Conservation (phyloP, 23 tunicate species). For the Pegea sp. region DNA sequence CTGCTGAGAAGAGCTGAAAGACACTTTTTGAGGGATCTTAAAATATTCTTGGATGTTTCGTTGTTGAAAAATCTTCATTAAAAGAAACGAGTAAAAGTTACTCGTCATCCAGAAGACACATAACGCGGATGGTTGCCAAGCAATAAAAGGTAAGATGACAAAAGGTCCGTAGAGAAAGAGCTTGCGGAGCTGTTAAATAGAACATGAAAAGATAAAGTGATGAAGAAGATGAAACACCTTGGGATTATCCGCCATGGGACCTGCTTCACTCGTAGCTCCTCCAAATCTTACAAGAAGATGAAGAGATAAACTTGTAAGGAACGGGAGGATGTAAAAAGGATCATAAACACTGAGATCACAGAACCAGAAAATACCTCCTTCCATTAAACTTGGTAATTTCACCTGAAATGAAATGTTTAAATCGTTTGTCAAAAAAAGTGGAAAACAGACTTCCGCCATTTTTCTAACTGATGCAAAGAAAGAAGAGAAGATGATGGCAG, state of each 20-base stretch:
- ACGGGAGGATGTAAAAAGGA: conserved; percentile 45
- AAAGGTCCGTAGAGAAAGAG: conserved; percentile 35
- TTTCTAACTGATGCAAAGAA: conserved; percentile 51
- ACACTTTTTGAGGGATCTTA: not conserved
- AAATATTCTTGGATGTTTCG: not conserved
- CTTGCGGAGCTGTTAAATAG: conserved; percentile 15
- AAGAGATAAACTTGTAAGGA: conserved; percentile 22
- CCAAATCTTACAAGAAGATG: conserved; percentile 39
- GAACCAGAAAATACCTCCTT: conserved; percentile 66
- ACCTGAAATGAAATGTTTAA: conserved; percentile 4
- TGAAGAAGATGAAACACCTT: conserved; percentile 2
- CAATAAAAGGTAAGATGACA: conserved; percentile 20
- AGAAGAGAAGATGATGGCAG: conserved; percentile 26
- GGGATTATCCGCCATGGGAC: conserved; percentile 21
- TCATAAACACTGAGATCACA: conserved; percentile 28
- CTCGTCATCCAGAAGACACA: conserved; percentile 68
- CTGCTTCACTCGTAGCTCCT: conserved; percentile 46
- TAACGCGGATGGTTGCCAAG: conserved; percentile 58
- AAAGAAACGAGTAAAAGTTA: conserved; percentile 24
- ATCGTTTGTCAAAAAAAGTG: no score
- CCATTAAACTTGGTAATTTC: conserved; percentile 18
- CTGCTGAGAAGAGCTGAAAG: not conserved
- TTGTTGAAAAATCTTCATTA: conserved; percentile 17
- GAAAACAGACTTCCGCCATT: conserved; percentile 17
- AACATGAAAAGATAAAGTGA: no score